Conservation (phyloP, 2,888 invertebrate genomes). For the Cistogaster globosa region DNA sequence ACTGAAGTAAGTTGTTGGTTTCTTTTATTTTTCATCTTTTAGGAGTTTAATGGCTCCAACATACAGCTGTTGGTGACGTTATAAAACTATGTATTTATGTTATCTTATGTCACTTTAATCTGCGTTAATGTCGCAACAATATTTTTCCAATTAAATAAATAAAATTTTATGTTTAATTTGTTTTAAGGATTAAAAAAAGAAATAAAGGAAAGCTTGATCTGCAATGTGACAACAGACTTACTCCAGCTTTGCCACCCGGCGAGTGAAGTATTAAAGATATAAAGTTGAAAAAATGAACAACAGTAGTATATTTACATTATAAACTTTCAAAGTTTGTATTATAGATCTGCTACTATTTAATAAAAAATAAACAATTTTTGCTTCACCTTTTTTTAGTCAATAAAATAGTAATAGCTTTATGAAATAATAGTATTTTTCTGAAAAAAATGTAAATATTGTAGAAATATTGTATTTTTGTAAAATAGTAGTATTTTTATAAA, state of each 20-base stretch:
- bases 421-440: neutral
- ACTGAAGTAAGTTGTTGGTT: neutral
- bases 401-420: conserved; percentile 2
- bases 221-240: too few species aligned
- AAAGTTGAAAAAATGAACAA: too few species aligned
- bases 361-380: too few species aligned
- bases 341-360: too few species aligned
- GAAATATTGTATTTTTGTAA: neutral
- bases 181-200: neutral
- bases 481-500: too few species aligned
- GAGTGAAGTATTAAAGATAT: too few species aligned
- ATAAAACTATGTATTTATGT: conserved; percentile 23
- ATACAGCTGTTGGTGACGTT: conserved; percentile 46
- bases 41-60: conserved; percentile 1
- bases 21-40: neutral
- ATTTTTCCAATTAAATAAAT: conserved; percentile 29
- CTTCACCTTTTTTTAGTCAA: too few species aligned
- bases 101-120: conserved; percentile 39
- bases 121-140: conserved; percentile 32
- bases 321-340: too few species aligned
- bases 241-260: too few species aligned
- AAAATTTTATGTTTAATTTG: conserved; percentile 10
- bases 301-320: too few species aligned
- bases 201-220: too few species aligned
- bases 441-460: too few species aligned